Base-by-base conservation (phyloP, 2,888 invertebrate species). In the Drosophila pseudotalamancana region DNA sequence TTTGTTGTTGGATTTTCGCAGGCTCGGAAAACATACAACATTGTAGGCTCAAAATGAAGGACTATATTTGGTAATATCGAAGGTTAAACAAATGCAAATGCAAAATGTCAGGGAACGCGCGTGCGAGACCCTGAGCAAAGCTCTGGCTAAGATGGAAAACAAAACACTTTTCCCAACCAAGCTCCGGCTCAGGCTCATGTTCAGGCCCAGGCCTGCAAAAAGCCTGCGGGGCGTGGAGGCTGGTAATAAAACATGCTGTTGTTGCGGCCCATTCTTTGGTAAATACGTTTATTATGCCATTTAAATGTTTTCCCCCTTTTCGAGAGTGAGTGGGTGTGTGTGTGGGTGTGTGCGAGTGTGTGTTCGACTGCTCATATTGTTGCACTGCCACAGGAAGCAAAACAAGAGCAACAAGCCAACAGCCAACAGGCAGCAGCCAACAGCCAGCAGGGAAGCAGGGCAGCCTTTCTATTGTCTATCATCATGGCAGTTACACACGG, bases 41-140 rank as follows among this genome's bases (percentile, higher is more conserved):
- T 77, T 72, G 85, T 85, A 85, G 82, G 87, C 82, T 78, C 70
- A 78, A 68, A 68, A 76, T 87, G 85, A 87, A 83, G 86, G 83
- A 78, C 83, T 64, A 72, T 79, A 73, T 83, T 83, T 73, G 83
- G 86, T 77, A 85, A 83, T 76, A 76, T 42, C 64, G 87, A 83
- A 83, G 83, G 83, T 76, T 87, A 73, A 34, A 56, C 21, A 23
- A 65, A 49, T 54, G 63, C 21, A 23, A 65, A 49, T 54, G 63
- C 62, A 69, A 81, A 81, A 87, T 81, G 81, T 87, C 87, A 81
- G 74, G 76, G 79, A 67, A 75, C 19, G 39, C 37, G 48, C 55
- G 34, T 48, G 34, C 14, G 16, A 48, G 31, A 55, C 57, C 70
- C 39, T 49, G 74, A 71, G 51, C 55, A 51, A 50, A 59, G 72